A percentile compares a stretch with the other conserved stretches of the same genome.
Conservation (phyloP, 1,140 invertebrate species). For the Drosophila hydei region DNA sequence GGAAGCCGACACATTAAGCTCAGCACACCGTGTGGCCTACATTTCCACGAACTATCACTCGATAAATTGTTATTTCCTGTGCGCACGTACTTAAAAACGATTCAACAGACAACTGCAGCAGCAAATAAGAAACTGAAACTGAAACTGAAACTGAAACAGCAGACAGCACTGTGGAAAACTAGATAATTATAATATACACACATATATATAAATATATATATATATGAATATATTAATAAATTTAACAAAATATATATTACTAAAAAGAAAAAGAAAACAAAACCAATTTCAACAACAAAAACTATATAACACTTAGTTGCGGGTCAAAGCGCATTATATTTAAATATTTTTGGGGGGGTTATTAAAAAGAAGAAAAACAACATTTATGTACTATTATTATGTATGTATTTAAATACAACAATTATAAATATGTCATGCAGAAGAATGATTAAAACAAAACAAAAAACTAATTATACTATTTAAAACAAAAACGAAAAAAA, state of each 20-base stretch:
- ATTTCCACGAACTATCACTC: constrained; percentile 45
- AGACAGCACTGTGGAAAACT: constrained; percentile 71
- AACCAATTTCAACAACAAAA: constrained; percentile 11
- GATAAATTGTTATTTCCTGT: constrained; percentile 77
- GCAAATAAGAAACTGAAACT: constrained; percentile 27
- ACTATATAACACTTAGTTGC: constrained; percentile 34
- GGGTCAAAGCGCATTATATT: constrained; percentile 22
- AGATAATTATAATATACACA: constrained; percentile 74
- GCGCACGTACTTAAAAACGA: constrained; percentile 72
- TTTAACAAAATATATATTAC: constrained; percentile 33
- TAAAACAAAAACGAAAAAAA: not conserved
- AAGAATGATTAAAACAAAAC: constrained; percentile 38
- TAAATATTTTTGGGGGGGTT: constrained; percentile 30
- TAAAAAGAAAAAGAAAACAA: constrained; percentile 12
- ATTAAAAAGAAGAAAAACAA: constrained; percentile 37
- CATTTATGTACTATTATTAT: constrained; percentile 69
- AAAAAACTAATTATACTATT: constrained; percentile 32
- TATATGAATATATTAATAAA: constrained; percentile 30
- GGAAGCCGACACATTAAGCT: constrained; percentile 31
- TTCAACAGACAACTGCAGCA: constrained; percentile 31
- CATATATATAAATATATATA: constrained; percentile 12
- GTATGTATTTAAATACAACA: constrained; percentile 52
- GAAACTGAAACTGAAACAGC: constrained; percentile 33
- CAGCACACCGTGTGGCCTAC: constrained; percentile 50
- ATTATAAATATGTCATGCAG: constrained; percentile 55